phyloP scores from a whole-genome alignment of 2,888 invertebrate genomes.

The Suillia variegata region DNA sequence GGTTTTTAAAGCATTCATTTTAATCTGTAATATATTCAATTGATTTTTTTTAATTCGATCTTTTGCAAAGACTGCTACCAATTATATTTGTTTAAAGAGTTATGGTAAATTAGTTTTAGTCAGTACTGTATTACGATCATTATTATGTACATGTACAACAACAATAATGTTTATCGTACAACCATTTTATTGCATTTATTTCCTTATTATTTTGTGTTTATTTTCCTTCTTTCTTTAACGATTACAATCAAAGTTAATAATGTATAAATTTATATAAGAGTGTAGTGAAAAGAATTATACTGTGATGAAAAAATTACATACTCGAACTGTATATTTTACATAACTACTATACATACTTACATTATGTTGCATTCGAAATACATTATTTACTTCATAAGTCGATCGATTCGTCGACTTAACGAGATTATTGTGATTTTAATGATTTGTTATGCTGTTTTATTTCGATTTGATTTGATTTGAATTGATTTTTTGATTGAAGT shows the following conservation, averaged over 20 bases:
- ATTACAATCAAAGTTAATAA: too few relatives aligned
- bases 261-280: conserved; percentile 8
- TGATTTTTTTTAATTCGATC: too few relatives aligned
- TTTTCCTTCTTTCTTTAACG: conserved; percentile 21
- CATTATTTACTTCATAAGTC: conserved; percentile 17
- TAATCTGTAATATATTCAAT: too few relatives aligned
- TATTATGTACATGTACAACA: too few relatives aligned
- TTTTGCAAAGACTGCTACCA: too few relatives aligned
- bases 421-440: conserved; percentile 47
- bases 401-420: too few relatives aligned
- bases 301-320: background rate
- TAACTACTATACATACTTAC: background rate
- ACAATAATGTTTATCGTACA: too few relatives aligned
- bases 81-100: too few relatives aligned
- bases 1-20: too few relatives aligned
- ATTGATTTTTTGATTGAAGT: conserved; percentile 22
- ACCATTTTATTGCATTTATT: conserved; percentile 16
- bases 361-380: conserved; percentile 15
- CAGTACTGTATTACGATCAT: too few relatives aligned
- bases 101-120: too few relatives aligned
- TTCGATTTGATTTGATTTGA: conserved; percentile 29
- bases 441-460: conserved; percentile 57
- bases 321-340: conserved; percentile 22
- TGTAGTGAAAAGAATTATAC: background rate
- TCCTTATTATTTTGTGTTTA: conserved; percentile 19